A percentile compares a stretch with the other conserved stretches of the same genome.
Conservation (phyloP, 2,797 vertebrate genomes). For the Pantherophis alleghaniensis region DNA sequence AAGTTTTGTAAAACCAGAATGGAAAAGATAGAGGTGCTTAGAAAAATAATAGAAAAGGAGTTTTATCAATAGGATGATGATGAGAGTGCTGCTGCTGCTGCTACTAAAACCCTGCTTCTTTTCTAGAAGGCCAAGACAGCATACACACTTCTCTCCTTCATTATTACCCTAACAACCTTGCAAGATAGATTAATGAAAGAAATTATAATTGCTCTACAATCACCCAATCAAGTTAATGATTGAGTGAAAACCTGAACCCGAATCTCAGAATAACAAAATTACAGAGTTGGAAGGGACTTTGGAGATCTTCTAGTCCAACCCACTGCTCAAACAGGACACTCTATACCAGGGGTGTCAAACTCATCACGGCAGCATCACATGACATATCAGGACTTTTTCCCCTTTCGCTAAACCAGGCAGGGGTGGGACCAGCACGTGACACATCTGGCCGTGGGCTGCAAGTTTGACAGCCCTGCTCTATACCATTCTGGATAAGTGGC, state of each 20-base stretch:
- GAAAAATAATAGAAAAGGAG: not conserved
- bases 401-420: too few relatives aligned
- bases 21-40: not conserved
- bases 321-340: not conserved
- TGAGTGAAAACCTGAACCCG: not conserved
- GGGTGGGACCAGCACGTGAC: too few relatives aligned
- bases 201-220: not conserved
- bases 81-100: not conserved
- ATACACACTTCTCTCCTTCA: not conserved
- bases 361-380: too few relatives aligned
- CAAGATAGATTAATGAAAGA: not conserved
- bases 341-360: not conserved
- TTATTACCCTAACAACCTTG: not conserved
- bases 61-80: not conserved
- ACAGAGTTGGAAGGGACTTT: not conserved
- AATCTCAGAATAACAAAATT: not conserved
- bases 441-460: fast-evolving
- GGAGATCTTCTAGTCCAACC: not conserved
- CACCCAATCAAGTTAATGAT: not conserved
- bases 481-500: not conserved
- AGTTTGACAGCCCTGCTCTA: not conserved
- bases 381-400: too few relatives aligned
- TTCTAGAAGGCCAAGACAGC: not conserved
- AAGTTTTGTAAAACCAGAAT: conserved; percentile 36
- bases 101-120: not conserved